Percentiles rank a stretch among this genome's conserved stretches.
Conservation (phyloP, 37 sponge, comb jelly and placozoan genomes). For the Dysidea cf. avara region DNA sequence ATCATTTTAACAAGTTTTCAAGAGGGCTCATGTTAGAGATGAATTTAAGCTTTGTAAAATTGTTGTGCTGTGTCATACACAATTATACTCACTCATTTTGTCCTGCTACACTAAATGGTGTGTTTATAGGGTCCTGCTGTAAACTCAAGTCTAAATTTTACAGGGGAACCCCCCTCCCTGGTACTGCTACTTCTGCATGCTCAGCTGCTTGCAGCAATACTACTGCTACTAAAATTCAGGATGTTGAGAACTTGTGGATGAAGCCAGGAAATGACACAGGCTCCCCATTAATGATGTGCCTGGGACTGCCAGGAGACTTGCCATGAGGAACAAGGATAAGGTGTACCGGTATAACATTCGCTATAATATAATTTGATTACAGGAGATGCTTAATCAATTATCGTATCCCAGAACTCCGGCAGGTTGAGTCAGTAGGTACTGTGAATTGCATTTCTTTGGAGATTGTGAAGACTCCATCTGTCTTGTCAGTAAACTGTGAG, state of each 20-base stretch:
- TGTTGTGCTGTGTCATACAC: too few species aligned
- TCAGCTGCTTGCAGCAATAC: too few species aligned
- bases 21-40: too few species aligned
- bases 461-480: conserved; percentile 73
- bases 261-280: conserved; percentile 70
- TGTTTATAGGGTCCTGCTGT: too few species aligned
- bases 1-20: too few species aligned
- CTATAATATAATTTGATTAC: conserved; percentile 73
- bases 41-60: too few species aligned
- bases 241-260: conserved; percentile 92
- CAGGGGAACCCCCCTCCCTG: too few species aligned
- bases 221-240: conserved; percentile 86
- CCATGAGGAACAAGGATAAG: conserved; percentile 77
- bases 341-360: conserved; percentile 90
- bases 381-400: conserved; percentile 87
- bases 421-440: conserved; percentile 75
- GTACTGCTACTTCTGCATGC: too few species aligned
- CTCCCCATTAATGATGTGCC: conserved; percentile 94
- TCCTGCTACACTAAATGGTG: too few species aligned
- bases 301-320: conserved; percentile 89
- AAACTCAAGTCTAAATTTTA: too few species aligned
- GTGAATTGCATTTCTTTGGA: conserved; percentile 93
- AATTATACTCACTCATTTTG: too few species aligned
- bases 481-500: conserved; percentile 70
- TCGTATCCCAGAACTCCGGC: conserved; percentile 72